A percentile compares a stretch with the other conserved stretches of the same genome.
Evolutionary conservation across 92 coral and sea anemone genomes (phyloP).

Genomic region (Actinostola sp.): DNA sequence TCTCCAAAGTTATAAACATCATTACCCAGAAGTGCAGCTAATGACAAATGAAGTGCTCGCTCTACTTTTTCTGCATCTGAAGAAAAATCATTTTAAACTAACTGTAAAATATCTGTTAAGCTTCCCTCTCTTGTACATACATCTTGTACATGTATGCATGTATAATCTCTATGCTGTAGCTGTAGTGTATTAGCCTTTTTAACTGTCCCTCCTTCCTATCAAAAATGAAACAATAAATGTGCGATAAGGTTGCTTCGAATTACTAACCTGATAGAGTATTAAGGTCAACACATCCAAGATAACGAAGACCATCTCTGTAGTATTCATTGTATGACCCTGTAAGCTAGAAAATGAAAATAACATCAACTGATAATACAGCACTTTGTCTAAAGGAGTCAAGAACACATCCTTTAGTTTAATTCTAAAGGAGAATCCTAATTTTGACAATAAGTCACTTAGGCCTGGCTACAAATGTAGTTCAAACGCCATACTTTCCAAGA

Average conservation of each 20-base stretch:
- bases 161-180: too few species aligned
- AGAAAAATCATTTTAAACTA: background rate
- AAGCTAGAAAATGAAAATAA: conserved; percentile 45
- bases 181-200: too few species aligned
- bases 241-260: too few species aligned
- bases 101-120: background rate
- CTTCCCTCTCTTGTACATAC: too few species aligned
- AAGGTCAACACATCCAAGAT: conserved; percentile 88
- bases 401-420: too few species aligned
- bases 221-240: too few species aligned
- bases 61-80: conserved; percentile 81
- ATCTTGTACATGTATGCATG: too few species aligned
- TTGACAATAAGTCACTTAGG: too few species aligned
- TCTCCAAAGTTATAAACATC: conserved; percentile 99
- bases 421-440: too few species aligned
- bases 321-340: conserved; percentile 93
- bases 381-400: conserved; percentile 2
- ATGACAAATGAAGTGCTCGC: conserved; percentile 85
- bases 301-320: conserved; percentile 92
- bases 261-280: conserved; percentile 74
- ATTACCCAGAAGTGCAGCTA: conserved; percentile 91
- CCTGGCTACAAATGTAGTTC: too few species aligned
- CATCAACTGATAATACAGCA: background rate
- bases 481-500: too few species aligned
- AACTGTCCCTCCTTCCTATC: too few species aligned